Base-by-base conservation (phyloP, 2,113 vertebrate species). In the Bombycilla garrulus region DNA sequence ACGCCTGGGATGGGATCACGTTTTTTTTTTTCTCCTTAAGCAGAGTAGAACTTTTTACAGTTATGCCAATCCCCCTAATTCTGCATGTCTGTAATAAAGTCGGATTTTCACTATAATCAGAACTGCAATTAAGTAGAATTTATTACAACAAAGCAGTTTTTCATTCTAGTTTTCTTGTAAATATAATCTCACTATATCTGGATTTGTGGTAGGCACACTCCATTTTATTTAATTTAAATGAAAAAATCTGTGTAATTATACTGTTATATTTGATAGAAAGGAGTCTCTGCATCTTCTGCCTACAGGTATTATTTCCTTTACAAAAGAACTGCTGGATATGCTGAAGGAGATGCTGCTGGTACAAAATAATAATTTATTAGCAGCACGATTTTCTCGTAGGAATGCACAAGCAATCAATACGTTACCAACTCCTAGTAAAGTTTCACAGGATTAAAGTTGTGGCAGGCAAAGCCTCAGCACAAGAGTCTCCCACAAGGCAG, bases 391-490 rank as follows among this genome's bases (percentile, higher is more conserved):
- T 95, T 87, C 83, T 77, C 84, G 33, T 94, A 95, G 89, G 95
- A 97, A 95, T 5, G 31, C 72, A 90, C 83, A 95, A 94, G 93
- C 77, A 77, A 96, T 90, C 94, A 96, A 89, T 96, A 93, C 33
- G 48, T 97, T 74, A 96, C 95, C 97, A 97, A 87, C 65, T 92
- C 90, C 96, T 71, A 82, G 97, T 86, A 95, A 95, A 96, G 93
- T 93, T 96, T 94, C 97, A 97, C 97, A 97, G 97, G 95, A 96
- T 96, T 97, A 95, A 98, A 98, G 97, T 97, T 97, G 98, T 97
- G 96, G 97, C 92, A 98, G 98, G 97, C 9, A 48, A 97, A 96
- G 95, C 97, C 97, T 97, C 97, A 60, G 91, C 57, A 97, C 95
- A 97, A 69, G 93, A 76, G 86, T 87, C 94, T 98, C 98, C 97